Base-by-base conservation (phyloP, 2,888 invertebrate genomes). In the Agriopis marginaria region DNA sequence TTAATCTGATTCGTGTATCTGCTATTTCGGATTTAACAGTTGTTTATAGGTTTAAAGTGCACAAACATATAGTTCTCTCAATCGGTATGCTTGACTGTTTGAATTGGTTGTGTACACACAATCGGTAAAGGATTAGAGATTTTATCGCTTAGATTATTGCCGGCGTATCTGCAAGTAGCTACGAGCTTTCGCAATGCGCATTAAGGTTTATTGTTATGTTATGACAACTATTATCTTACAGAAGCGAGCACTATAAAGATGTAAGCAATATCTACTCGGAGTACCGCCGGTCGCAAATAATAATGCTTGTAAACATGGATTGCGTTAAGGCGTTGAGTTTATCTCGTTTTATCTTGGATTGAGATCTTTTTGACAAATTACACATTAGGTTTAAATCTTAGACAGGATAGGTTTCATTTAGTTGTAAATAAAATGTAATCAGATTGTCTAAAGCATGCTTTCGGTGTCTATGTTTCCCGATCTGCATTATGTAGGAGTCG, bases 1-100 rank as follows among this genome's bases (percentile, higher is more conserved):
- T 86, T 82, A 85, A 84, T 87, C 85, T 83, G 85, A 86, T 82
- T 86, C 85, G 85, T 86, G 85, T 85, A 86, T 85, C 85, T 81
- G 80, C 79, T 80, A 82, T 81, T 84, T 84, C 79, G 80, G 84
- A 83, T 83, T 80, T 80, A 83, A 85, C 82, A 75, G 80, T 84
- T 83, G 80, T 79, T 81, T 85, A 83, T 83, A 80, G 79, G 69
- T 75, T 80, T 78, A 79, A 78, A 79, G 77, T 81, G 75, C 78
- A 81, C 78, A 75, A 79, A 77, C 77, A 79, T 79, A 77, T 77
- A 71, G 71, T 62, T 75, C 68, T 66, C 73, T 71, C 53, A 72
- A 70, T 73, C 66, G 55, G 70, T 60, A 62, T 76, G 76, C 75
- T 77, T 68, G 74, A 75, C 75, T 77, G 76, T 74, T 79, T 76